Evolutionary conservation across 2,797 vertebrate species (phyloP).

Genomic region (Parotocinclus haroldoi): DNA sequence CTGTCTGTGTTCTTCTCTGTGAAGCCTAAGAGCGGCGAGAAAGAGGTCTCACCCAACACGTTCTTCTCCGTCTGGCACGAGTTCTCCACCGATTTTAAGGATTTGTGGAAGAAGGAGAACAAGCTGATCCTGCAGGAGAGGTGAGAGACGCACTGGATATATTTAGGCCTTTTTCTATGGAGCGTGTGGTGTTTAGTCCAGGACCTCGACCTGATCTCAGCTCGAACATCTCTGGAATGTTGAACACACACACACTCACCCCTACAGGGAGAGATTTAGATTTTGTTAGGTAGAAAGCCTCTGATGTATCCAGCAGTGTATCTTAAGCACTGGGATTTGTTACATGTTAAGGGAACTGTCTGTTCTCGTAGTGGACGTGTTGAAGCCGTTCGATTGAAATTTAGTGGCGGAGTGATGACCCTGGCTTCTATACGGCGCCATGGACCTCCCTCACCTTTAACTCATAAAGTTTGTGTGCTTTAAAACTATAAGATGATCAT

Average conservation of each 20-base stretch:
- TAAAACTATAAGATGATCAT: too few relatives aligned
- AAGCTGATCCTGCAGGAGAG: conserved; percentile 90
- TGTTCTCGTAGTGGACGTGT: too few relatives aligned
- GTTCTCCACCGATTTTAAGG: conserved; percentile 96
- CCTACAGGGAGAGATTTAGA: not conserved
- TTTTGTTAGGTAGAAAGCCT: conserved; percentile 23
- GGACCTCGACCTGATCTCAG: conserved; percentile 17
- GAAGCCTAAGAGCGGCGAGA: conserved; percentile 91
- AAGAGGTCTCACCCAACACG: conserved; percentile 87
- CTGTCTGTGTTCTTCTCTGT: conserved; percentile 86
- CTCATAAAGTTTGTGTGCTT: too few relatives aligned
- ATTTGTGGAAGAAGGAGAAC: conserved; percentile 95
- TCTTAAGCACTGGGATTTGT: not conserved
- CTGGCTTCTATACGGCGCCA: too few relatives aligned
- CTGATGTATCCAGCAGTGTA: not conserved
- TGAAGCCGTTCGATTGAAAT: too few relatives aligned
- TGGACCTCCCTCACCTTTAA: too few relatives aligned
- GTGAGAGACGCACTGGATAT: conserved; percentile 57
- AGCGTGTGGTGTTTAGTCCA: conserved; percentile 31
- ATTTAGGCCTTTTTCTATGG: conserved; percentile 12
- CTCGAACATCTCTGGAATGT: conserved; percentile 33
- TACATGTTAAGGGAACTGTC: too few relatives aligned
- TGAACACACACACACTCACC: too few relatives aligned
- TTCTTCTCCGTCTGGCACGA: conserved; percentile 95
- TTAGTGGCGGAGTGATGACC: too few relatives aligned